Percentiles rank a stretch among this genome's conserved stretches.
Conservation (phyloP, 2,797 vertebrate genomes). For the Mareca strepera region DNA sequence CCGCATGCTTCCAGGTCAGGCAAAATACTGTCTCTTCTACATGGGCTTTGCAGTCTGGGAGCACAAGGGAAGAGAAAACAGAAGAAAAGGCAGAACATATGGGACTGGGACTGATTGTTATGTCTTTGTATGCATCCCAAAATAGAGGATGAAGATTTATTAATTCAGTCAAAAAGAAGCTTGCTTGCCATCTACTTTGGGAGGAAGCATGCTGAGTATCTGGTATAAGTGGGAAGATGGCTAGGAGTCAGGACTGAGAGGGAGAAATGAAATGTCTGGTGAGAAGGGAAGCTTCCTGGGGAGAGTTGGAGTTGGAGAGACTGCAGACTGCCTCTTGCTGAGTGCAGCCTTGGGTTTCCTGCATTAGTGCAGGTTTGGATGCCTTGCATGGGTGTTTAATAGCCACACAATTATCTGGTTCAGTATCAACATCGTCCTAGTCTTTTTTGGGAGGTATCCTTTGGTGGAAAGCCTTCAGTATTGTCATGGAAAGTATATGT, state of each 20-base stretch:
- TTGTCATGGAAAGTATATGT: background rate
- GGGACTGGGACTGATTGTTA: background rate
- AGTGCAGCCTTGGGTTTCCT: background rate
- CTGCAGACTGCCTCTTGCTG: background rate
- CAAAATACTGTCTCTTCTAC: background rate
- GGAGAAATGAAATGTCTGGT: background rate
- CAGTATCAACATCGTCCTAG: background rate
- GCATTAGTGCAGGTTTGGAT: background rate
- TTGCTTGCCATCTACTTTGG: background rate
- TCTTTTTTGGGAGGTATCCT: background rate
- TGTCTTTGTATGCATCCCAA: background rate
- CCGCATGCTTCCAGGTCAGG: background rate
- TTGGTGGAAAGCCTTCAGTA: background rate
- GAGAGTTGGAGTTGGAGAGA: background rate
- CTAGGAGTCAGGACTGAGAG: background rate
- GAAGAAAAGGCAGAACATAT: background rate
- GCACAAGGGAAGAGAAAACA: background rate
- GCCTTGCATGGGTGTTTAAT: background rate
- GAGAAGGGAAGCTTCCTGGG: background rate
- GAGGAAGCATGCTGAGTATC: background rate
- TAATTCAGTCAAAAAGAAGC: background rate
- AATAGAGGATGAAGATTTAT: background rate
- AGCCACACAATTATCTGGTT: background rate
- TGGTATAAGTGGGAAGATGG: background rate
- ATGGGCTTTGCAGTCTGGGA: background rate